Conservation (phyloP, 2,888 invertebrate species). For the Euclidia mi region DNA sequence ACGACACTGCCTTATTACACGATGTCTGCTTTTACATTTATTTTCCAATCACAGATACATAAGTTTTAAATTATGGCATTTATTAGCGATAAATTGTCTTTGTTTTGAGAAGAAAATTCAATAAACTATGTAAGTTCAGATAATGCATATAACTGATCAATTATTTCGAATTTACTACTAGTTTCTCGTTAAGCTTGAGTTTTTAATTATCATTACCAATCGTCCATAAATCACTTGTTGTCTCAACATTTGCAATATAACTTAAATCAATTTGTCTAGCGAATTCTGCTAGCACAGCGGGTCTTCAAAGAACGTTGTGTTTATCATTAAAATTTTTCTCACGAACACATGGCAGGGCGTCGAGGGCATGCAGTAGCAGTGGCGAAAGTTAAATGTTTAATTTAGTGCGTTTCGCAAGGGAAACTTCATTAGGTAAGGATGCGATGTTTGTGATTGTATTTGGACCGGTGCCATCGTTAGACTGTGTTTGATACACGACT, state of each 20-base stretch:
- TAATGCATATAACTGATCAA: no score
- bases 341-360: conserved; percentile 76
- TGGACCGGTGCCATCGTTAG: conserved; percentile 25
- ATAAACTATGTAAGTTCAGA: no score
- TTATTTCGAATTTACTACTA: no score
- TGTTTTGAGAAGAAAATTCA: neutral
- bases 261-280: conserved; percentile 40
- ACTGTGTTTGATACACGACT: conserved; percentile 22
- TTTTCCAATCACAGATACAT: conserved; percentile 8
- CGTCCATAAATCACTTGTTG: conserved; percentile 8
- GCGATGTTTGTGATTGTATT: conserved; percentile 47
- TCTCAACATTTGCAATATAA: conserved; percentile 33
- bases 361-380: conserved; percentile 62
- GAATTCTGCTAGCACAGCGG: conserved; percentile 59
- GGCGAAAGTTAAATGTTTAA: conserved; percentile 63
- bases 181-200: neutral
- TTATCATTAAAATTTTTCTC: conserved; percentile 80
- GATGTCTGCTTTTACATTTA: neutral
- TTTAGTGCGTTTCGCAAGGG: conserved; percentile 50
- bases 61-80: neutral
- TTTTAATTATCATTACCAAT: conserved; percentile 1
- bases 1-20: conserved; percentile 7
- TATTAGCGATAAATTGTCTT: neutral
- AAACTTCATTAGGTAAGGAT: conserved; percentile 53
- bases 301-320: conserved; percentile 77